Evolutionary conservation across 1,140 invertebrate species (phyloP).

Genomic region (Trigoniulus corallinus): DNA sequence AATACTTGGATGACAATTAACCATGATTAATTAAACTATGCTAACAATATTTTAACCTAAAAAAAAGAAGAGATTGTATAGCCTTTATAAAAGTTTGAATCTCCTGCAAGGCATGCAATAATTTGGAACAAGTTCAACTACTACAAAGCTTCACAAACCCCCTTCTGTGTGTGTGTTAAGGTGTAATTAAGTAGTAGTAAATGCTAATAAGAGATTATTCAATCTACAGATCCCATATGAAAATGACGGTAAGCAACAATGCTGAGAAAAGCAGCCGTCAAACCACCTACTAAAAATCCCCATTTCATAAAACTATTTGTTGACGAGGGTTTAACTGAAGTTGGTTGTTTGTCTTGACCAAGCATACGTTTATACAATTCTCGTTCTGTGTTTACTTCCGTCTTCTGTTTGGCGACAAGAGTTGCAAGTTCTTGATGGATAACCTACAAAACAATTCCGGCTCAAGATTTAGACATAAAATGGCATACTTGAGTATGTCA

Average conservation of each 20-base stretch:
- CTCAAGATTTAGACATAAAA: slow-evolving; percentile 9
- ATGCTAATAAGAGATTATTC: no score
- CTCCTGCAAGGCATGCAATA: no score
- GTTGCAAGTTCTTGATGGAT: slow-evolving; percentile 35
- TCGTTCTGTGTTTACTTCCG: slow-evolving; percentile 33
- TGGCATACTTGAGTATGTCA: slow-evolving; percentile 9
- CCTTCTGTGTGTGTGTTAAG: no score
- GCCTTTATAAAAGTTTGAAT: no score
- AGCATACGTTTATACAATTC: slow-evolving; percentile 49
- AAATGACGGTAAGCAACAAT: slow-evolving; percentile 15
- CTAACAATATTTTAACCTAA: no score
- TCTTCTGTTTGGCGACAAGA: slow-evolving; percentile 35
- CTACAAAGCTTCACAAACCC: no score
- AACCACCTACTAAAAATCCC: slow-evolving; percentile 14
- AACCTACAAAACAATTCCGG: slow-evolving; percentile 13
- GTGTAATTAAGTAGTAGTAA: no score
- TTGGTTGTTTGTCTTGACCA: slow-evolving; percentile 20
- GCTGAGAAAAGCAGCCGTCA: slow-evolving; percentile 15
- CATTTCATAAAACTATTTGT: slow-evolving; percentile 2
- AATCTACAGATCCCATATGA: no score
- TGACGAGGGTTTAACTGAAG: neutral
- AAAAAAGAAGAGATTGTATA: no score
- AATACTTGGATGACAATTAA: no score
- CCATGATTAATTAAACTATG: no score
- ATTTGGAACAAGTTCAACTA: no score